Evolutionary conservation across 2,888 invertebrate genomes (phyloP).

Genomic region (Hirtodrosophila trivittata): DNA sequence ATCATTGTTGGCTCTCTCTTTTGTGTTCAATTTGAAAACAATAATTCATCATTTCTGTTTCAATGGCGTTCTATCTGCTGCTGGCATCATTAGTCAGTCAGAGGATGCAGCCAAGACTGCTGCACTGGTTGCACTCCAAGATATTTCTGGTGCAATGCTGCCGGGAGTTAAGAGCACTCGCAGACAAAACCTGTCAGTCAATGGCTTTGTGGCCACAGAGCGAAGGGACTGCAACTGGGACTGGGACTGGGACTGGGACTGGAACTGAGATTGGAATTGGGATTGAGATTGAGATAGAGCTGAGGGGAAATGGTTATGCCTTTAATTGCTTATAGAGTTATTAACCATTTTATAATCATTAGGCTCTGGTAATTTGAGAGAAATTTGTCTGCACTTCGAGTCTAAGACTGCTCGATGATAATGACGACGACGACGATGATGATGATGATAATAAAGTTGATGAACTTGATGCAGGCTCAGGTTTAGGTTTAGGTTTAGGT

Average conservation of each 20-base stretch:
- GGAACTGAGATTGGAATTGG: slow-evolving; percentile 1
- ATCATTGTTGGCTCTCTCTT: slow-evolving; percentile 17
- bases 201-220: slow-evolving; percentile 41
- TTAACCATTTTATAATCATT: slow-evolving; percentile 60
- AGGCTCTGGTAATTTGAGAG: slow-evolving; percentile 54
- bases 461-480: neutral
- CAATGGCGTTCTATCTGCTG: slow-evolving; percentile 34
- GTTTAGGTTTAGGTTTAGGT: neutral
- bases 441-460: slow-evolving; percentile 6
- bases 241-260: neutral
- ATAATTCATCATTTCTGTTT: slow-evolving; percentile 64
- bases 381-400: slow-evolving; percentile 27
- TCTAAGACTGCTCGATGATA: neutral
- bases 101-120: neutral
- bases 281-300: slow-evolving; percentile 4
- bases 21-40: slow-evolving; percentile 49
- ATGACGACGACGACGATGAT: slow-evolving; percentile 3
- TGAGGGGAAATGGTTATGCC: slow-evolving; percentile 32
- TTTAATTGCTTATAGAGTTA: slow-evolving; percentile 72
- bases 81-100: slow-evolving; percentile 43
- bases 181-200: slow-evolving; percentile 65
- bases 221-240: neutral
- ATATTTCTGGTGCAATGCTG: slow-evolving; percentile 15
- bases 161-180: slow-evolving; percentile 31
- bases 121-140: neutral